Evolutionary conservation across 2,797 vertebrate species (phyloP).

Genomic region (Pangasius macronema): DNA sequence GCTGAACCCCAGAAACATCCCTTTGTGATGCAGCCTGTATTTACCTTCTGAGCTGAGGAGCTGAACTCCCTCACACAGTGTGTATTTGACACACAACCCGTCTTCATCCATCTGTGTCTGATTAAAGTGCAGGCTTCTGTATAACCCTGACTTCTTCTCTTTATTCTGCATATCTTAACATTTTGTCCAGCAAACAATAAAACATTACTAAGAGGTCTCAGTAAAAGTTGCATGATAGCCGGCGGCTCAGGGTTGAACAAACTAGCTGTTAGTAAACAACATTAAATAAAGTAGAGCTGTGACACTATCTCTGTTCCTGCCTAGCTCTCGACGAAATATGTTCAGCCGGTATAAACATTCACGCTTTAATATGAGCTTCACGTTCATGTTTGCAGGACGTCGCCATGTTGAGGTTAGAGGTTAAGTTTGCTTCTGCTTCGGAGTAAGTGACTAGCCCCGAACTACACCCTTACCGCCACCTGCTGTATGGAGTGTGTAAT

Average conservation of each 20-base stretch:
- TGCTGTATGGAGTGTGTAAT: neutral
- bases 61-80: slow-evolving; percentile 51
- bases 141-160: slow-evolving; percentile 53
- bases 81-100: slow-evolving; percentile 37
- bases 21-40: neutral
- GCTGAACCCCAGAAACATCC: neutral
- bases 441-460: neutral
- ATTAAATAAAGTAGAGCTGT: neutral
- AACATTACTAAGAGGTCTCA: slow-evolving; percentile 21
- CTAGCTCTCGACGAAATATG: neutral
- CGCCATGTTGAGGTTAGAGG: slow-evolving; percentile 33
- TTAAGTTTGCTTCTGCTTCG: neutral
- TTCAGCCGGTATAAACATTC: neutral
- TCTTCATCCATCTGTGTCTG: slow-evolving; percentile 69
- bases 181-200: slow-evolving; percentile 55
- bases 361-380: neutral
- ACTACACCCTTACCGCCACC: neutral
- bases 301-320: neutral
- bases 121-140: slow-evolving; percentile 53
- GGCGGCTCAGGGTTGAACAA: neutral
- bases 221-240: slow-evolving; percentile 42
- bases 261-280: neutral
- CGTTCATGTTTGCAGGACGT: neutral
- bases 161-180: slow-evolving; percentile 62
- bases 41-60: slow-evolving; percentile 72